phyloP scores from a whole-genome alignment of 2,888 invertebrate genomes.

The Poecilobothrus nobilitatus region DNA sequence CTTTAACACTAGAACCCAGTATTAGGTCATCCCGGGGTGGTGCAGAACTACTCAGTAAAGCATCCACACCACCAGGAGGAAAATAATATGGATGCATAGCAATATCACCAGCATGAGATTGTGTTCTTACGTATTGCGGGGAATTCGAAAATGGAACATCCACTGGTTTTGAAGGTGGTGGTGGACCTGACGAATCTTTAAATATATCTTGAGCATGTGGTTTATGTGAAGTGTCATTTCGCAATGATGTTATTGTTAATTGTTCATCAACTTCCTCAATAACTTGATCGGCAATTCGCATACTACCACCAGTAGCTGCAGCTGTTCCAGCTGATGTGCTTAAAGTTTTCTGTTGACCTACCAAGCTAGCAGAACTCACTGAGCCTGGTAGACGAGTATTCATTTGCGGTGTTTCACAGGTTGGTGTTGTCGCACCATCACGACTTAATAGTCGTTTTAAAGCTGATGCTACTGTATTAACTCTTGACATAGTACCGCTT shows the following conservation, averaged over 20 bases:
- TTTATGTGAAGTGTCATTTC: conserved; percentile 47
- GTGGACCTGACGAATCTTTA: conserved; percentile 43
- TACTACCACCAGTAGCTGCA: conserved; percentile 39
- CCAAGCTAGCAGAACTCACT: conserved; percentile 39
- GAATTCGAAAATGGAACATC: conserved; percentile 49
- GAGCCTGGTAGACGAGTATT: conserved; percentile 40
- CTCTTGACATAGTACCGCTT: conserved; percentile 56
- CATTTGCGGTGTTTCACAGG: conserved; percentile 26
- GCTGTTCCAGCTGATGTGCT: conserved; percentile 18
- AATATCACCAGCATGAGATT: conserved; percentile 34
- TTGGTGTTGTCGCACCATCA: conserved; percentile 48
- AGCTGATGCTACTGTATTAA: conserved; percentile 69
- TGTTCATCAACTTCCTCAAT: conserved; percentile 76
- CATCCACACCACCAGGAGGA: conserved; percentile 42
- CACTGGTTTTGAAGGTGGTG: conserved; percentile 54
- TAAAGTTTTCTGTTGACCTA: conserved; percentile 21
- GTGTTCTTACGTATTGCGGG: conserved; percentile 33
- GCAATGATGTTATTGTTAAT: conserved; percentile 67
- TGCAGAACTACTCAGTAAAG: conserved; percentile 39
- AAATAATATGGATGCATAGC: conserved; percentile 27
- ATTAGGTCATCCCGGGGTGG: conserved; percentile 30
- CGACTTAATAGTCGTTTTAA: conserved; percentile 68
- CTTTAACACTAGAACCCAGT: conserved; percentile 26
- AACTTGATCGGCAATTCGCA: conserved; percentile 62
- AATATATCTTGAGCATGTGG: conserved; percentile 60